Evolutionary conservation across 2,797 vertebrate species (phyloP).

Genomic region (Hyperoplus lanceolatus): DNA sequence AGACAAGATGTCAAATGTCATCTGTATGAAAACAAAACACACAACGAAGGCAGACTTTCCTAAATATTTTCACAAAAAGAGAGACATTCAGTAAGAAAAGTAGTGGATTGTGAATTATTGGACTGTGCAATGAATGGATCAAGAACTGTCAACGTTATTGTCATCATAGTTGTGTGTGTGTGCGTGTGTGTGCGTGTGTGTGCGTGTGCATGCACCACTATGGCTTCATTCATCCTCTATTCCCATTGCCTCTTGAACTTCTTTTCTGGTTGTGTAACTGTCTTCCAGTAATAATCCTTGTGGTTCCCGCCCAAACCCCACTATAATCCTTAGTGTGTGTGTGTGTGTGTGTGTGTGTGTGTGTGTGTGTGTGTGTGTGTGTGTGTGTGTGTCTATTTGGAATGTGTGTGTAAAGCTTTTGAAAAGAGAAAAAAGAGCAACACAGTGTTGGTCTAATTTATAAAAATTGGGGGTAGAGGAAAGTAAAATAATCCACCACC

Average conservation of each 20-base stretch:
- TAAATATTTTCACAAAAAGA: constrained; percentile 1
- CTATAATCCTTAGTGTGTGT: constrained; percentile 56
- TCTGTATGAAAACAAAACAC: constrained; percentile 14
- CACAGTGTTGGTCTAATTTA: background rate
- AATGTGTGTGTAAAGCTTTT: constrained; percentile 10
- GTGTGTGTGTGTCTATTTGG: background rate
- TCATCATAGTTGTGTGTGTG: constrained; percentile 5
- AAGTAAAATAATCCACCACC: constrained; percentile 23
- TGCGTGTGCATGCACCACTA: background rate
- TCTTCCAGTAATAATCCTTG: constrained; percentile 76
- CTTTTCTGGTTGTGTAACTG: constrained; percentile 71
- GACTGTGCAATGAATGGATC: constrained; percentile 21
- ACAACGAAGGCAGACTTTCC: background rate
- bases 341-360: constrained; percentile 1
- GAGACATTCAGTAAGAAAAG: background rate
- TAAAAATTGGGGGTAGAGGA: constrained; percentile 13
- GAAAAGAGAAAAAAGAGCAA: constrained; percentile 16
- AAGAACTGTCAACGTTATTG: constrained; percentile 31
- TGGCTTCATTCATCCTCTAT: constrained; percentile 32
- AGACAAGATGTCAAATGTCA: constrained; percentile 15
- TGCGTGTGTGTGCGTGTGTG: constrained; percentile 1
- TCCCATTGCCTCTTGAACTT: constrained; percentile 51
- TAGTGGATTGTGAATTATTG: constrained; percentile 5
- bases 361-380: constrained; percentile 8
- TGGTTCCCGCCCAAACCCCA: constrained; percentile 62